Evolutionary conservation across 1,140 invertebrate species (phyloP).

Genomic region (Hyles euphorbiae): DNA sequence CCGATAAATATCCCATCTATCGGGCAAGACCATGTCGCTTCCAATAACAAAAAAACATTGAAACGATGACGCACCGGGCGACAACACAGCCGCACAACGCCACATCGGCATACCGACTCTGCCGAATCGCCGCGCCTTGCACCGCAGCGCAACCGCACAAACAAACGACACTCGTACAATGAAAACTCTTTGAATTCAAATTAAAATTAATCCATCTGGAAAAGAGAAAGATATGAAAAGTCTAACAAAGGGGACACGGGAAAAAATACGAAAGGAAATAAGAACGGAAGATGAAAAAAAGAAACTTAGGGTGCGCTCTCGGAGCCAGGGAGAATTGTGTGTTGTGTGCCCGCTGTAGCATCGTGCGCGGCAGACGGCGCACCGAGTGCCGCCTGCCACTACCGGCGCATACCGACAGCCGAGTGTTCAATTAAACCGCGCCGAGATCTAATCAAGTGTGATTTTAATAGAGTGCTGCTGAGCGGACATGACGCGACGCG

Average conservation of each 20-base stretch:
- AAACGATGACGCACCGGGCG: constrained; percentile 7
- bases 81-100: constrained; percentile 18
- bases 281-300: constrained; percentile 19
- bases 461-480: constrained; percentile 60
- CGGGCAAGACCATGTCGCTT: constrained; percentile 29
- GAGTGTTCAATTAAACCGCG: constrained; percentile 58
- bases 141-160: neutral
- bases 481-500: constrained; percentile 22
- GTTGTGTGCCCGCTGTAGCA: constrained; percentile 14
- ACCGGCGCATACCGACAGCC: constrained; percentile 37
- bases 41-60: constrained; percentile 27
- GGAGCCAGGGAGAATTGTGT: constrained; percentile 3
- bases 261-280: constrained; percentile 50
- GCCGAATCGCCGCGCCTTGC: neutral
- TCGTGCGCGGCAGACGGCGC: neutral
- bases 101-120: neutral
- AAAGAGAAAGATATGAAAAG: constrained; percentile 65
- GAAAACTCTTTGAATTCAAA: constrained; percentile 51
- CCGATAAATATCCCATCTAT: constrained; percentile 56
- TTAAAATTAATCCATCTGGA: constrained; percentile 66
- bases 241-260: constrained; percentile 58
- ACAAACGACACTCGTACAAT: constrained; percentile 21
- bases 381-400: constrained; percentile 25
- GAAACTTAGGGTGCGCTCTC: constrained; percentile 27
- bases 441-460: constrained; percentile 63